phyloP scores from a whole-genome alignment of 30 jellyfish, hydroid and myxozoan genomes.

The Pseudorhiza aurosa region DNA sequence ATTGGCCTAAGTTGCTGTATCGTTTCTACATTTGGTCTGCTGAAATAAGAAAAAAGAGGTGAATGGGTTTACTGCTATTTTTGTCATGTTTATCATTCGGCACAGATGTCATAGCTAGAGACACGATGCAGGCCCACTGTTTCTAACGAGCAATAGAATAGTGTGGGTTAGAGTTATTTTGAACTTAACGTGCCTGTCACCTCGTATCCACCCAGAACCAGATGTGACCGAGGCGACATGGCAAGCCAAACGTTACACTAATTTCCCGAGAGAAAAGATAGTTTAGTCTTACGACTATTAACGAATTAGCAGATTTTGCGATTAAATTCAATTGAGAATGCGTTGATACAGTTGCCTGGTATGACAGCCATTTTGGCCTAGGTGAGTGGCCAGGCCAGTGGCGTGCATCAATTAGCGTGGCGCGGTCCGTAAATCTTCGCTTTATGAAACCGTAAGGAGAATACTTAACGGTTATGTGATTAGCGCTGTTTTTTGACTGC shows the following conservation, averaged over 20 bases:
- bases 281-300: background rate
- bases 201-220: slow-evolving; percentile 1
- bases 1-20: no score
- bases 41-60: no score
- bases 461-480: background rate
- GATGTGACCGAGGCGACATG: background rate
- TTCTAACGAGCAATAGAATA: background rate
- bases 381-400: background rate
- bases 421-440: background rate
- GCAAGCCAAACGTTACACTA: background rate
- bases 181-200: slow-evolving; percentile 1
- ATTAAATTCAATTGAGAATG: background rate
- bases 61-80: background rate
- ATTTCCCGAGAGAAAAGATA: background rate
- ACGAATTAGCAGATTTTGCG: background rate
- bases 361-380: slow-evolving; percentile 22
- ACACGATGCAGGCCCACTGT: slow-evolving; percentile 1
- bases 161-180: background rate
- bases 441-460: background rate
- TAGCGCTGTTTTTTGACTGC: background rate
- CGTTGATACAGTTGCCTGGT: slow-evolving; percentile 1
- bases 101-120: slow-evolving; percentile 22
- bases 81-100: background rate
- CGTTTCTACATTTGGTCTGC: no score
- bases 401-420: slow-evolving; percentile 1